A percentile compares a stretch with the other conserved stretches of the same genome.
phyloP scores from a whole-genome alignment of 2,113 vertebrate genomes.

The Ceyx melanurus region DNA sequence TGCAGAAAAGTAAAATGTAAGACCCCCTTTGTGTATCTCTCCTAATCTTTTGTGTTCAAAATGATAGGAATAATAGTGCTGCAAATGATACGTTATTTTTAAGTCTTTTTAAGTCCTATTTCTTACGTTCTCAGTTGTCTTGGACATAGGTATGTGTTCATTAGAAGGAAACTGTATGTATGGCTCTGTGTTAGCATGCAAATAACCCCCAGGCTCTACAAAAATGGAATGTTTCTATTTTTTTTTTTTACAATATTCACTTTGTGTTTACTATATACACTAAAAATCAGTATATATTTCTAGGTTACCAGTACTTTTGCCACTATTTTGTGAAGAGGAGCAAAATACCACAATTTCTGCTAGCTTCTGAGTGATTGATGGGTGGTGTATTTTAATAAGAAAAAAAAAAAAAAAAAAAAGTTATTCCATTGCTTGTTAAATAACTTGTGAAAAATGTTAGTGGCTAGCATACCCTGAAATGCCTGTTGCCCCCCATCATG shows the following conservation, averaged over 20 bases:
- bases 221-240: neutral
- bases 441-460: neutral
- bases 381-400: neutral
- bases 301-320: neutral
- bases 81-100: neutral
- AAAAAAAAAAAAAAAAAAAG: neutral
- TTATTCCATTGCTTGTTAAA: neutral
- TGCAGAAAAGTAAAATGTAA: neutral
- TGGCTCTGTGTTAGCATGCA: neutral
- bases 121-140: neutral
- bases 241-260: neutral
- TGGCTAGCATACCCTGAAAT: neutral
- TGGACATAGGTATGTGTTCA: neutral
- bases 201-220: neutral
- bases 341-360: neutral
- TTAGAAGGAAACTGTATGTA: neutral
- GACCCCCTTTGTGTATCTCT: neutral
- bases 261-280: neutral
- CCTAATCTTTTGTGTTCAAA: neutral
- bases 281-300: neutral
- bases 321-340: neutral
- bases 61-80: neutral
- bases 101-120: neutral
- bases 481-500: neutral
- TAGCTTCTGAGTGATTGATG: neutral